A percentile compares a stretch with the other conserved stretches of the same genome.
Conservation (phyloP, 2,888 invertebrate species). For the Patella ulyssiponensis region DNA sequence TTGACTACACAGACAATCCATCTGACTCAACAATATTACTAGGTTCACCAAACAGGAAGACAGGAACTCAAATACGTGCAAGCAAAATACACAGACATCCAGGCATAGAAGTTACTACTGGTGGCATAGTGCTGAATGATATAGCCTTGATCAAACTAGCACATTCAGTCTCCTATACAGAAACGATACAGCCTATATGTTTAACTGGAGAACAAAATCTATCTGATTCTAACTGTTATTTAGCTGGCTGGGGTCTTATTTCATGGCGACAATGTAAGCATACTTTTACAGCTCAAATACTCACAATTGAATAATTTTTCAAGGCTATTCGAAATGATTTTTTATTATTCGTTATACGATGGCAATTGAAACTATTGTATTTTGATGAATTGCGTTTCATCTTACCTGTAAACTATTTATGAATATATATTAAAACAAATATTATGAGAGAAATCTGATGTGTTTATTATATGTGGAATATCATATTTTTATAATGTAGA, state of each 20-base stretch:
- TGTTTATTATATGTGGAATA: too few relatives aligned
- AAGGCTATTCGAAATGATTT: too few relatives aligned
- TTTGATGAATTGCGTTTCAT: background rate
- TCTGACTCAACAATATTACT: constrained; percentile 14
- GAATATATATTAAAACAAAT: too few relatives aligned
- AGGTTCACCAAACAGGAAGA: constrained; percentile 16
- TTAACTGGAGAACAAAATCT: constrained; percentile 41
- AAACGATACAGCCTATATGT: constrained; percentile 57
- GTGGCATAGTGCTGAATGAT: constrained; percentile 50
- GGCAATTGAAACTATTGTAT: too few relatives aligned
- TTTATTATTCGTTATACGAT: too few relatives aligned
- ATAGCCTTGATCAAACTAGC: constrained; percentile 53
- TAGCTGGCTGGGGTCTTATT: constrained; percentile 61
- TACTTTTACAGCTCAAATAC: background rate
- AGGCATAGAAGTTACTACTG: constrained; percentile 32
- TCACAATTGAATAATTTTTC: too few relatives aligned
- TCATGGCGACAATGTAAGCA: constrained; percentile 48
- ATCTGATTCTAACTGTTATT: constrained; percentile 44
- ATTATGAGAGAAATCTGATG: too few relatives aligned
- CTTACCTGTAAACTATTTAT: too few relatives aligned
- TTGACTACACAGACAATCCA: constrained; percentile 16
- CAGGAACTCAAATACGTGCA: constrained; percentile 15
- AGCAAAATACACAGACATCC: constrained; percentile 41
- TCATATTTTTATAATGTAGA: constrained; percentile 23
- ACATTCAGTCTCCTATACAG: constrained; percentile 44